Base-by-base conservation (phyloP, 23 tunicate species). In the Halocynthia aurantium region DNA sequence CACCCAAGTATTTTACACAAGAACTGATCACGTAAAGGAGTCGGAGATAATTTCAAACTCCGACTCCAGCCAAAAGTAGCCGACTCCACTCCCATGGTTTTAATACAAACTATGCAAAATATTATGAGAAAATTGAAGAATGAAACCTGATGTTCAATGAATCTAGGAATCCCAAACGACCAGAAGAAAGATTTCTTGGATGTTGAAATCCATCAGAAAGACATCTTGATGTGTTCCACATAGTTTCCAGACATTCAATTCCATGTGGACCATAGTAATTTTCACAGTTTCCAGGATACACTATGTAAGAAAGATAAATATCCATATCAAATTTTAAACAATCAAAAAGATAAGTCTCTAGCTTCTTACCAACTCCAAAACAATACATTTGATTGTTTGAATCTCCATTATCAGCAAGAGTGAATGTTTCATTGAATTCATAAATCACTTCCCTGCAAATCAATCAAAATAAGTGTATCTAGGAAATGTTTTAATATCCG, bases 111-210 rank as follows among this genome's bases (percentile, higher is more conserved):
- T 69, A 17, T 15, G n/a, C 15, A 15, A 20, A 53, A 7, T n/a
- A 53, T 31, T 17, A 5, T 4, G 8, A 69, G 52, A 53, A 8
- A 13, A 53, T 54, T 50, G 52, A 53, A n/a, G 8, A 7, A 9
- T 69, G 10, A 53, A 53, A 77, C 75, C 74, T 69, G 15, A 69
- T 22, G 9, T 80, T 80, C 83, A 67, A 68, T 18, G 57, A 8
- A 74, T 74, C 62, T 31, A 74, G 57, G 8, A 22, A 76, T 51
- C 68, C 72, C 22, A 52, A 62, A 31, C 53, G n/a, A 17, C 21
- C 74, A 50, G 60, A 22, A 50, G 61, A 8, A 52, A 70, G 83
- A 0, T 80, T 80, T 69, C 70, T 66, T 53, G 83, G 83, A 80
- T 50, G 70, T 56, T 80, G 17, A 13, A 15, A 57, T 50, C 83